Evolutionary conservation across 2,888 invertebrate genomes (phyloP), one percentile per base, ranked within the genome.

Genomic region (Drosophila nr. fundita): DNA sequence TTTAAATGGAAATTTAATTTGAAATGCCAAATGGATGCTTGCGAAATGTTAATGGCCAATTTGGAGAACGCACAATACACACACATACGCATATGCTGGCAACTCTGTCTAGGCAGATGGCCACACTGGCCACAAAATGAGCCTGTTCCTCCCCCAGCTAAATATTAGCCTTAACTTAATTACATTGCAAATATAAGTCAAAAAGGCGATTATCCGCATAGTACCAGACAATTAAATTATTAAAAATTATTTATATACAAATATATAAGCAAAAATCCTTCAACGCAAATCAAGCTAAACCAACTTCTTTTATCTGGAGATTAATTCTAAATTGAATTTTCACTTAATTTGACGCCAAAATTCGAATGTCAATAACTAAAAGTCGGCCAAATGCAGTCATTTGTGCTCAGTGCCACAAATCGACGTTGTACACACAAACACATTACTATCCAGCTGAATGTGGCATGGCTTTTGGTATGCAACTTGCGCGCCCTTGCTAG

Each of bases 311-410:
- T 4, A 40, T 5, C 11, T 10, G 4, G 11, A 21, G 21, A 21
- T 42, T 21, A 42, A 21, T 11, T 5, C 5, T 7, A 15, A 21
- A 45, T 21, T 15, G 18, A 13, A 45, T 7, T 45, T 13, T 7
- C 13, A 15, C 21, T 21, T 7, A 4, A 24, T 45, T 18, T 24
- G 21, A 45, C 24, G 21, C 13, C 45, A 15, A 21, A 45, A 15
- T 8, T 15, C 15, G 24, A 73, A 88, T 86, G 86, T 78, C 90
- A 89, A 89, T 89, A 85, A 89, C 87, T 88, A 89, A 88, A 85
- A 85, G 86, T 73, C 90, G 88, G 78, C 81, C 86, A 85, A 85
- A 89, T 89, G 90, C 80, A 89, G 88, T 89, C 88, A 88, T 89
- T 88, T 88, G 74, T 65, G 64, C 77, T 52, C 42, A 50, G 53